Conservation (phyloP, 2,888 invertebrate genomes). For the Blera fallax region DNA sequence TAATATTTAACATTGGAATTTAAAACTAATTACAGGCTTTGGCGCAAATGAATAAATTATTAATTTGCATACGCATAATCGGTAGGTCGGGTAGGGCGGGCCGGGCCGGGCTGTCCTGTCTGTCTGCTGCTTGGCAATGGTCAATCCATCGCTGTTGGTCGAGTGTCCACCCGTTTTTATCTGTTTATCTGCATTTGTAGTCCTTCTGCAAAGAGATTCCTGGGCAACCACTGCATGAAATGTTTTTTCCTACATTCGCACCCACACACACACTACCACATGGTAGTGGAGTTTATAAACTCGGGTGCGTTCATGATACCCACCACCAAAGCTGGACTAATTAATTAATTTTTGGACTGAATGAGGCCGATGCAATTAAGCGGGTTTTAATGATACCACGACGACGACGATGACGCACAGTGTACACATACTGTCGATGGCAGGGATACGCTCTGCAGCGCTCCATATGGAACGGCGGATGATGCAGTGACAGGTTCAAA, state of each 20-base stretch:
- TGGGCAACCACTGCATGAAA: constrained; percentile 1
- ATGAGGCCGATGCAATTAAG: constrained; percentile 67
- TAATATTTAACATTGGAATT: constrained; percentile 71
- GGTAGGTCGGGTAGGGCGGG: no score
- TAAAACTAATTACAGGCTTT: constrained; percentile 72
- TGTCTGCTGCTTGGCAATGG: constrained; percentile 26
- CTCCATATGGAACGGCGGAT: constrained; percentile 22
- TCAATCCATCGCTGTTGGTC: constrained; percentile 25
- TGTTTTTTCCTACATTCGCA: not conserved
- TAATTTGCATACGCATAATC: constrained; percentile 68
- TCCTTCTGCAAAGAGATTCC: constrained; percentile 4
- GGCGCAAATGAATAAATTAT: constrained; percentile 71
- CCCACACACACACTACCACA: not conserved
- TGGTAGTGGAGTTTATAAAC: constrained; percentile 6
- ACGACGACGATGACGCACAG: not conserved
- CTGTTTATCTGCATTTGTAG: constrained; percentile 44
- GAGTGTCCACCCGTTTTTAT: constrained; percentile 5
- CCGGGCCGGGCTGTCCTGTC: not conserved
- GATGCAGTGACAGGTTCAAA: constrained; percentile 29
- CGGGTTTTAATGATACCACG: constrained; percentile 58
- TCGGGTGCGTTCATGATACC: constrained; percentile 1
- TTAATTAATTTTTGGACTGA: constrained; percentile 70
- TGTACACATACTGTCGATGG: constrained; percentile 15
- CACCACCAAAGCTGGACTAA: constrained; percentile 45
- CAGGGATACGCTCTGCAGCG: constrained; percentile 24